phyloP scores from a whole-genome alignment of 2,888 invertebrate genomes.

The Nomada fabriciana region DNA sequence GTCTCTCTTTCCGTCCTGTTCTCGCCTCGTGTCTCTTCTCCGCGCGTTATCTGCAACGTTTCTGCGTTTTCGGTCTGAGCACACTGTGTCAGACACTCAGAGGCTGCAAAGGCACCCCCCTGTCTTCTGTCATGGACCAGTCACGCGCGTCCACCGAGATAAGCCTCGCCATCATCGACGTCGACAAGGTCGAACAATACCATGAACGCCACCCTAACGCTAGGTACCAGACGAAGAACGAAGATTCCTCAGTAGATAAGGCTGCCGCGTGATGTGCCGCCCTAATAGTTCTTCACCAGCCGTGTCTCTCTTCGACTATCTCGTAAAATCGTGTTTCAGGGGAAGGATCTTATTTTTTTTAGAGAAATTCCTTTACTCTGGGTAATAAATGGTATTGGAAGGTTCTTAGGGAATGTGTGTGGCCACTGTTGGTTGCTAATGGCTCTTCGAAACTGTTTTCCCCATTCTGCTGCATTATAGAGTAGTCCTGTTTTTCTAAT shows the following conservation, averaged over 20 bases:
- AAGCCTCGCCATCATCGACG: slow-evolving; percentile 72
- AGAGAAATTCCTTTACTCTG: not conserved
- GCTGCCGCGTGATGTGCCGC: slow-evolving; percentile 66
- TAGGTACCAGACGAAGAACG: slow-evolving; percentile 29
- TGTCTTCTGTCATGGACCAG: slow-evolving; percentile 71
- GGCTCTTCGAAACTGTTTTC: too few relatives aligned
- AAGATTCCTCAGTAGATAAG: slow-evolving; percentile 66
- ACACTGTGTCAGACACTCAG: slow-evolving; percentile 41
- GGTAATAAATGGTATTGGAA: not conserved
- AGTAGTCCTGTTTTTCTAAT: too few relatives aligned
- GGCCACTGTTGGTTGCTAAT: not conserved
- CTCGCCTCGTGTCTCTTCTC: slow-evolving; percentile 7
- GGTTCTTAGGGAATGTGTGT: not conserved
- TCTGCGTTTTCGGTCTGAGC: slow-evolving; percentile 55
- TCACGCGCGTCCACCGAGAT: slow-evolving; percentile 77
- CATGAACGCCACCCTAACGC: slow-evolving; percentile 38
- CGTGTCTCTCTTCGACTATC: slow-evolving; percentile 40
- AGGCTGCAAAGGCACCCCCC: slow-evolving; percentile 49
- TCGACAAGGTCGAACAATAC: slow-evolving; percentile 74
- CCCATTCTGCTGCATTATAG: too few relatives aligned
- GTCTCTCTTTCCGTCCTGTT: slow-evolving; percentile 11
- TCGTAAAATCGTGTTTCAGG: slow-evolving; percentile 16
- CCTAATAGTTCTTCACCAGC: slow-evolving; percentile 68
- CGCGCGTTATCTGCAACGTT: slow-evolving; percentile 46
- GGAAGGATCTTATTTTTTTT: not conserved